Percentiles rank a stretch among this genome's conserved stretches.
Conservation (phyloP, 2,888 invertebrate species). For the Volucella inanis region DNA sequence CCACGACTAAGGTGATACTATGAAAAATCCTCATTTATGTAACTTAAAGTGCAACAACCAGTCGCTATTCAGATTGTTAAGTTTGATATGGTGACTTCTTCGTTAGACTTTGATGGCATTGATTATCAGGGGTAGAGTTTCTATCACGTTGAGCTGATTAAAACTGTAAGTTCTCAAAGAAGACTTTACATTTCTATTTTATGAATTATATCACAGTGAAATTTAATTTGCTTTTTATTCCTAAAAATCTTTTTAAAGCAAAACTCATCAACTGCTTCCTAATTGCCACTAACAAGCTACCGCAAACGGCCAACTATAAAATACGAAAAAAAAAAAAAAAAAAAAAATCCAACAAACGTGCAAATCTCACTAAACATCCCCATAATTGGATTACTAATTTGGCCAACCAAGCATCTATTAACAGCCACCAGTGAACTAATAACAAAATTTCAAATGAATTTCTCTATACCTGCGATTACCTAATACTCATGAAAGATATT, state of each 20-base stretch:
- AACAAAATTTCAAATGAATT: slow-evolving; percentile 39
- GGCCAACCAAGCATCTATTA: slow-evolving; percentile 4
- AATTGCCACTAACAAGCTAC: slow-evolving; percentile 44
- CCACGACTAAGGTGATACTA: no score
- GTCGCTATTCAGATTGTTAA: no score
- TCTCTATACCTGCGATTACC: slow-evolving; percentile 29
- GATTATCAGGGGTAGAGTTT: no score
- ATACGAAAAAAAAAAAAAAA: not conserved
- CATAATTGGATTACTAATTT: slow-evolving; percentile 36
- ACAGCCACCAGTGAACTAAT: slow-evolving; percentile 41
- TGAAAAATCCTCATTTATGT: no score
- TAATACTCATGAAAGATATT: slow-evolving; percentile 28
- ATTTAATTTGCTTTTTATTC: not conserved
- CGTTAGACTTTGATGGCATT: no score
- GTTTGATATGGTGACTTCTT: no score
- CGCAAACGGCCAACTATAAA: not conserved
- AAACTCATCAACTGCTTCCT: slow-evolving; percentile 20
- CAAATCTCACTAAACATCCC: slow-evolving; percentile 43
- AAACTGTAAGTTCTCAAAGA: no score
- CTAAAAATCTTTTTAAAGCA: not conserved
- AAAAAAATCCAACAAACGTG: slow-evolving; percentile 28
- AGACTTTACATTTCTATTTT: no score
- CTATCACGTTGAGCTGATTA: no score
- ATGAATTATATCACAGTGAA: no score
- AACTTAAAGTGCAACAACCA: no score